These are phyloP conservation scores for Tychaedon coryphoeus DNA, from an alignment of 2,113 vertebrate genomes.

Conservation along the genomic window DNA sequence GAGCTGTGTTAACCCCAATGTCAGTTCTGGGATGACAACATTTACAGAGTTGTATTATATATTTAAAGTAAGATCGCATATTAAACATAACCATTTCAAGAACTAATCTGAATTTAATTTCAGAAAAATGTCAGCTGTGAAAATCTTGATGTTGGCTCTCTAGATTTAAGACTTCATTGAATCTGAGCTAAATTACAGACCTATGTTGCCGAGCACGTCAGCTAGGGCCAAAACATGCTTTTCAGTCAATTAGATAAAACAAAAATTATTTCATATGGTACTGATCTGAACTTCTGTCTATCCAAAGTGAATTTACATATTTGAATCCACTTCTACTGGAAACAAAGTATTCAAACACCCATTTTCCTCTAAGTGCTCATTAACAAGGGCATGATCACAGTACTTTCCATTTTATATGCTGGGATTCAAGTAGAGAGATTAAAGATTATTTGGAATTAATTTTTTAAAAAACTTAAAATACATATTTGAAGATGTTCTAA, in stretches of 20 bases:
- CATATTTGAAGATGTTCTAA: background rate
- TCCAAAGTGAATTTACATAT: background rate
- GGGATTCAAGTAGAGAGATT: background rate
- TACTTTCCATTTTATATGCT: background rate
- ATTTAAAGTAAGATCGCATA: background rate
- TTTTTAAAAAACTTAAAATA: background rate
- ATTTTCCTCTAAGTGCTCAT: background rate
- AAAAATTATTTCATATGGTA: background rate
- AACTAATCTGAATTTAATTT: background rate
- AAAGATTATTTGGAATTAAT: background rate
- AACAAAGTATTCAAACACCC: background rate
- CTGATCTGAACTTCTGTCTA: background rate
- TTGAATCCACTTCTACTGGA: background rate
- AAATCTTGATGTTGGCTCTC: background rate
- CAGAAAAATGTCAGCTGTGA: background rate
- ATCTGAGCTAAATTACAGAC: background rate
- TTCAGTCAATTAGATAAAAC: background rate
- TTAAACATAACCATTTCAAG: background rate
- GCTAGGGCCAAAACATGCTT: background rate
- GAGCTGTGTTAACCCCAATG: background rate
- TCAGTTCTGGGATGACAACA: background rate
- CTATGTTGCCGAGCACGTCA: accelerated
- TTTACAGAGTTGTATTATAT: background rate
- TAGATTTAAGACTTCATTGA: background rate
- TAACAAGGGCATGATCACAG: background rate